Evolutionary conservation across 2,888 invertebrate species (phyloP), one percentile per base, ranked within the genome.

Genomic region (Deroplatys truncata): DNA sequence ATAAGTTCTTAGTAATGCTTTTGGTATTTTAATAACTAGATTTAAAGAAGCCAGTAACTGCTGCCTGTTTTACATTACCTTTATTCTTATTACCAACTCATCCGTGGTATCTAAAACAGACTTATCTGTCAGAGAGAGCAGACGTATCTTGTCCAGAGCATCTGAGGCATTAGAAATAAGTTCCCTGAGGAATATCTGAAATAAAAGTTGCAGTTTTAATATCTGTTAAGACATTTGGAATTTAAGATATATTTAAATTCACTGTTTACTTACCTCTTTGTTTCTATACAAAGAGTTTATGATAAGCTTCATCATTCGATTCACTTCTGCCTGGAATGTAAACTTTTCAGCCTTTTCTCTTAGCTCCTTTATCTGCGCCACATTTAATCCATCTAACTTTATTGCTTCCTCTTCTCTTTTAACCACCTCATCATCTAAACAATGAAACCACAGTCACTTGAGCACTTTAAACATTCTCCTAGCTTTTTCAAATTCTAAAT

Each of bases 221-320:
- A 20, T 72, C 20, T 20, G 20, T 2, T 16, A 72, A 1, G 56
- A 1, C 56, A 72, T 72, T 72, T 20, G 20, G 20, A 20, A 72
- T 72, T 72, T 72, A 20, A 72, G 25, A 4, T 20, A 20, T 56
- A 20, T 72, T 72, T 20, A 72, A 72, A 25, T 72, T 15, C 15
- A 20, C 0, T 29, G 5, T 43, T 82, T 35, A 91, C 92, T 92
- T 92, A 97, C 97, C 95, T 99, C 99, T 94, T 99, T 99, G 94
- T 99, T 99, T 92, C 98, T 96, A 94, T 99, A 99, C 15, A 99
- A 95, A 15, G 99, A 99, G 94, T 99, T 99, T 93, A 99, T 99
- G 94, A 99, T 99, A 90, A 99, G 96, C 94, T 99, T 99, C 99
- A 99, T 99, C 99, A 99, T 99, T 90, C 99, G 97, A 94, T 99